These are phyloP conservation scores for Danaus melanippus DNA, from an alignment of 1,140 invertebrate species.

Conservation along the genomic window DNA sequence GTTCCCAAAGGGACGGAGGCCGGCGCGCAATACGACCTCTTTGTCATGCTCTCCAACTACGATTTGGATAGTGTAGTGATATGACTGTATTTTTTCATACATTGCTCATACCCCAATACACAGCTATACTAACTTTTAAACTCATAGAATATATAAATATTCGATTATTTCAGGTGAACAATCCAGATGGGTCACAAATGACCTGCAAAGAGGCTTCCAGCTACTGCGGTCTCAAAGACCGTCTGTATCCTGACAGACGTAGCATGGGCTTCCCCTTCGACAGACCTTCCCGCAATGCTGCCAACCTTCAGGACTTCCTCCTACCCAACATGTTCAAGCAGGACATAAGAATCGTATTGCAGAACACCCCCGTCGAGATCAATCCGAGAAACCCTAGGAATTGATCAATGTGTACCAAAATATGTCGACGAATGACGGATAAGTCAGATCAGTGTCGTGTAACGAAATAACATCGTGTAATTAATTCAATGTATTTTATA, in stretches of 20 bases:
- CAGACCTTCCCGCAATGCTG: constrained; percentile 69
- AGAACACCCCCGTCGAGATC: constrained; percentile 32
- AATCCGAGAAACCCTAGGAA: constrained; percentile 50
- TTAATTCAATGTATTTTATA: not conserved
- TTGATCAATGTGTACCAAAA: constrained; percentile 8
- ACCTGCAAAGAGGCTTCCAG: constrained; percentile 76
- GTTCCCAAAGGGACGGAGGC: constrained; percentile 81
- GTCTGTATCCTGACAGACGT: constrained; percentile 77
- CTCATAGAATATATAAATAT: no score
- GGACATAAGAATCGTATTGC: constrained; percentile 63
- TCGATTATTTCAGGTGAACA: constrained; percentile 39
- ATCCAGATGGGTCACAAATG: constrained; percentile 67
- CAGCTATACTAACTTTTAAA: no score
- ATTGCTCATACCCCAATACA: no score
- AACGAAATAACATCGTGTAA: no score
- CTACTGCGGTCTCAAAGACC: constrained; percentile 79
- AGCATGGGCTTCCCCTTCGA: constrained; percentile 83
- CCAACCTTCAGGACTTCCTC: constrained; percentile 73
- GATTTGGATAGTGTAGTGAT: constrained; percentile 76
- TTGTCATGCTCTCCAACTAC: constrained; percentile 90
- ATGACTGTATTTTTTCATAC: no score
- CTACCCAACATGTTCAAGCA: constrained; percentile 71
- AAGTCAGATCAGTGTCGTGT: no score
- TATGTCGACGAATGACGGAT: no score
- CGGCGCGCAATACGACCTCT: constrained; percentile 80